These are phyloP conservation scores for Boulengerochromis microlepis DNA, from an alignment of 2,113 vertebrate species.

Conservation along the genomic window DNA sequence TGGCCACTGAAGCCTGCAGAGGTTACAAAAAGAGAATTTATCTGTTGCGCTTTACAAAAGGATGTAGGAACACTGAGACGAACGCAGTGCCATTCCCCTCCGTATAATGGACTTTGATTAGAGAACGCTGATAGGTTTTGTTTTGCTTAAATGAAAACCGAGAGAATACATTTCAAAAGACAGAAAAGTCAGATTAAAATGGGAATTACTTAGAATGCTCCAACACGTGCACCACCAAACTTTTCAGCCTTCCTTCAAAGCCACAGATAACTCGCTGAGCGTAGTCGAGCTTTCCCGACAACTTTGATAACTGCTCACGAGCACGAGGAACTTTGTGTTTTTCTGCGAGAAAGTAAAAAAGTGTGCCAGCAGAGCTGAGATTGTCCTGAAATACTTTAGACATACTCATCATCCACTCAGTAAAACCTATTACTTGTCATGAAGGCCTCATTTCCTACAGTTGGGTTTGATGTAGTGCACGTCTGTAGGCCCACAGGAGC, in stretches of 20 bases:
- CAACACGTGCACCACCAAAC: background rate
- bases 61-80: conserved; percentile 26
- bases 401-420: conserved; percentile 41
- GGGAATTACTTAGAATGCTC: background rate
- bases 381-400: conserved; percentile 3
- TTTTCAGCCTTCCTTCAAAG: background rate
- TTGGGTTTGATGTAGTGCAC: conserved; percentile 49
- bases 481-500: conserved; percentile 45
- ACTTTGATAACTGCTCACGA: background rate
- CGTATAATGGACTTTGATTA: conserved; percentile 16
- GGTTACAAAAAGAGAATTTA: conserved; percentile 51
- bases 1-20: conserved; percentile 59
- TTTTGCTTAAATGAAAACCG: background rate
- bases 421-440: conserved; percentile 62
- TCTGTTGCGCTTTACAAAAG: conserved; percentile 51
- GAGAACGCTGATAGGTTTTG: background rate
- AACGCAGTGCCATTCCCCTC: background rate
- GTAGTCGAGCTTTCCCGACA: background rate
- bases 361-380: background rate
- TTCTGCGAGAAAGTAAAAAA: background rate
- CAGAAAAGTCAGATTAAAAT: background rate
- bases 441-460: conserved; percentile 65
- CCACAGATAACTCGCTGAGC: background rate
- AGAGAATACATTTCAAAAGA: background rate
- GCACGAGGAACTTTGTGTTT: background rate